Percentiles rank a stretch among this genome's conserved stretches.
These are phyloP conservation scores for Isotomurus palustris DNA, from an alignment of 2,888 invertebrate species.

Conservation along the genomic window DNA sequence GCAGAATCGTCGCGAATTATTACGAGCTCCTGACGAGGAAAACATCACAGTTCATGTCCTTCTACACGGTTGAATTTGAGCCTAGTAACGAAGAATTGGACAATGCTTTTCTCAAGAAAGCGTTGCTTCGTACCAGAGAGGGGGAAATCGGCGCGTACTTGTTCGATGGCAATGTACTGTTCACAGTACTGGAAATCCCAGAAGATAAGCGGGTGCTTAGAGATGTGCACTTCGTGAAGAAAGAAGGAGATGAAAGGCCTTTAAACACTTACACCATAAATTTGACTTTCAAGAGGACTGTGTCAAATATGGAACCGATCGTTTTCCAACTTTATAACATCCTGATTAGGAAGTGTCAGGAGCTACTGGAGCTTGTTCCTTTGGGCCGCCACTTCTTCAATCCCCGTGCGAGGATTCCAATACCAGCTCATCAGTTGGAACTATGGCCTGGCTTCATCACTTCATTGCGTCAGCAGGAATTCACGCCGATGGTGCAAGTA, in stretches of 20 bases:
- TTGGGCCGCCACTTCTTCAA: background rate
- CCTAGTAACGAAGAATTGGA: background rate
- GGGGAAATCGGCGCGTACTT: background rate
- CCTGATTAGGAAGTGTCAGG: background rate
- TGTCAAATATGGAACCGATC: background rate
- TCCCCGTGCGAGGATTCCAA: no score
- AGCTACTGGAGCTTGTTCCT: background rate
- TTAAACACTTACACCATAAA: background rate
- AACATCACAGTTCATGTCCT: background rate
- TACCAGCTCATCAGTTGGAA: background rate
- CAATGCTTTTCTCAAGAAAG: background rate
- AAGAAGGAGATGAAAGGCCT: background rate
- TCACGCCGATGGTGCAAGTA: background rate
- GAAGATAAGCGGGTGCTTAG: background rate
- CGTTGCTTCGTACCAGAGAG: background rate
- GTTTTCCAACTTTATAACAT: background rate
- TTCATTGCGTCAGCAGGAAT: conserved; percentile 3
- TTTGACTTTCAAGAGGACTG: background rate
- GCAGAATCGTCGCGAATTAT: background rate
- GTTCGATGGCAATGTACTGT: background rate
- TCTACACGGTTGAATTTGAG: background rate
- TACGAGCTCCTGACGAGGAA: background rate
- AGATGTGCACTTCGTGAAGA: background rate
- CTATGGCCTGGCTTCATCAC: background rate
- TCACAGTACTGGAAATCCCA: background rate